Conservation (phyloP, 2,888 invertebrate species). For the Meghimatium bilineatum region DNA sequence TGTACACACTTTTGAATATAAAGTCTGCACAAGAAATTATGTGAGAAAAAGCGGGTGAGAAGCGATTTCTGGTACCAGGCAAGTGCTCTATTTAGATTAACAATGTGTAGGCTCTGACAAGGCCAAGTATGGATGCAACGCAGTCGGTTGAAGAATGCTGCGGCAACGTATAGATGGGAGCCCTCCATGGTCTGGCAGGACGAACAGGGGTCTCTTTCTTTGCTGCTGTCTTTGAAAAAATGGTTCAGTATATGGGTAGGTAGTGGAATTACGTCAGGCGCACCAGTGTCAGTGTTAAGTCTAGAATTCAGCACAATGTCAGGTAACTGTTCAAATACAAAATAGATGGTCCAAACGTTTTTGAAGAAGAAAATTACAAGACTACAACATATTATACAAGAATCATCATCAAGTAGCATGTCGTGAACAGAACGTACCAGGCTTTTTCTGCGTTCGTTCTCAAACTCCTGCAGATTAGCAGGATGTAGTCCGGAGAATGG, state of each 20-base stretch:
- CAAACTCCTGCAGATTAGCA: too few relatives aligned
- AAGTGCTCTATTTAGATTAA: not conserved
- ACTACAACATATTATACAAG: too few relatives aligned
- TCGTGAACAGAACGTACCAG: too few relatives aligned
- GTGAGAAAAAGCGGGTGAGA: not conserved
- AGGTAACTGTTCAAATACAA: too few relatives aligned
- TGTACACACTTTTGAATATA: not conserved
- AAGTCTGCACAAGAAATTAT: not conserved
- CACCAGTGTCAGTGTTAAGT: too few relatives aligned
- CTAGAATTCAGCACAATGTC: too few relatives aligned
- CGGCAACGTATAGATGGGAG: not conserved
- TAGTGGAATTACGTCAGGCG: too few relatives aligned
- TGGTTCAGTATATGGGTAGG: not conserved
- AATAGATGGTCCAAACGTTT: too few relatives aligned
- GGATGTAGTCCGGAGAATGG: too few relatives aligned
- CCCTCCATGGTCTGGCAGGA: not conserved
- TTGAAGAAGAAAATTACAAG: too few relatives aligned
- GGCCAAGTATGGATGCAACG: not conserved
- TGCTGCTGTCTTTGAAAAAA: not conserved
- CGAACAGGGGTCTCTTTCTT: not conserved
- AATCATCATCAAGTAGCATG: too few relatives aligned
- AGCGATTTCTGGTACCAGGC: not conserved
- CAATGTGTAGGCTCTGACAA: not conserved
- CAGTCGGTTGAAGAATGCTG: not conserved
- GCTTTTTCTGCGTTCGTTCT: too few relatives aligned